These are phyloP conservation scores for Diglossa cyanea DNA, from an alignment of 2,797 vertebrate species.

Conservation along the genomic window DNA sequence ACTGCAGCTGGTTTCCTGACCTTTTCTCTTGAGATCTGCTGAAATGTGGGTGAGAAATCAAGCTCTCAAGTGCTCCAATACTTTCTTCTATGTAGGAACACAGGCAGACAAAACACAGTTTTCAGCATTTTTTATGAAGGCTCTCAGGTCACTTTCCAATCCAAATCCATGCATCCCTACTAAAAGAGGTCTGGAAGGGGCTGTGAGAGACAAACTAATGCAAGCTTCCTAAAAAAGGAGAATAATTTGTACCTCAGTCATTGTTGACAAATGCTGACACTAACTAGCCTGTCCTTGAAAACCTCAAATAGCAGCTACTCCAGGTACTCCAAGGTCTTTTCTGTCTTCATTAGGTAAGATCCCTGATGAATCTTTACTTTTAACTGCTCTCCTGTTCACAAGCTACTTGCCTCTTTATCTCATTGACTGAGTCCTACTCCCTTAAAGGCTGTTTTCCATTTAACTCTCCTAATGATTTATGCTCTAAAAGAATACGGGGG, in stretches of 20 bases:
- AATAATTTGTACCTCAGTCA: not conserved
- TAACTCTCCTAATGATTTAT: not conserved
- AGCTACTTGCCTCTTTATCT: not conserved
- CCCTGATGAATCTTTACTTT: conserved; percentile 27
- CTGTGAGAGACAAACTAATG: not conserved
- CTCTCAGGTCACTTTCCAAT: not conserved
- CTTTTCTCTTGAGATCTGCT: not conserved
- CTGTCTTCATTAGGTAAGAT: not conserved
- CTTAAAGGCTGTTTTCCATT: not conserved
- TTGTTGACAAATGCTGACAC: not conserved
- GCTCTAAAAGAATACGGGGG: not conserved
- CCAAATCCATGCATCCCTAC: not conserved
- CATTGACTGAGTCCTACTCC: not conserved
- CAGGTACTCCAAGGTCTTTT: not conserved
- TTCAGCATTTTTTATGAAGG: not conserved
- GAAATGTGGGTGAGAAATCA: not conserved
- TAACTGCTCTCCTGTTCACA: not conserved
- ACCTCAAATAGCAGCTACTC: not conserved
- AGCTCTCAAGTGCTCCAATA: not conserved
- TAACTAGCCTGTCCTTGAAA: conserved; percentile 5
- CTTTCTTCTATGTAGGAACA: not conserved
- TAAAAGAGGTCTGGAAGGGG: not conserved
- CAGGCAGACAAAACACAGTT: not conserved
- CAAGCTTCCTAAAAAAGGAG: not conserved
- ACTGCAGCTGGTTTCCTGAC: not conserved